phyloP scores from a whole-genome alignment of 2,797 vertebrate genomes.

The Lindbergichthys nudifrons region DNA sequence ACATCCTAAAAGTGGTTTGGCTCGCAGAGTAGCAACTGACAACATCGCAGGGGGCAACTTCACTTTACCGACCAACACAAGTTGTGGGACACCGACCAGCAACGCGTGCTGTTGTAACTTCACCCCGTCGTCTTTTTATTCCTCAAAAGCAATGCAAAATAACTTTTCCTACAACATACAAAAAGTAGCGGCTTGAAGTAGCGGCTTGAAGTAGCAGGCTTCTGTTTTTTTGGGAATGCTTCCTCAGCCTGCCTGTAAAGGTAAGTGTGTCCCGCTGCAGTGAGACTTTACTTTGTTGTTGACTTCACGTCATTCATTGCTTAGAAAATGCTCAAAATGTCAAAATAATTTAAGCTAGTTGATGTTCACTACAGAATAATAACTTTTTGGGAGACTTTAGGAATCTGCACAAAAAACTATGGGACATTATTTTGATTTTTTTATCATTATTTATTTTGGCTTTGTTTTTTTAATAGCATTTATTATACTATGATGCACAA shows the following conservation, averaged over 20 bases:
- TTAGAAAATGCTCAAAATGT: background rate
- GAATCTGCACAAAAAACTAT: background rate
- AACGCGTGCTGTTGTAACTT: background rate
- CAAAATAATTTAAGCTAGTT: background rate
- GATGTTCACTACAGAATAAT: background rate
- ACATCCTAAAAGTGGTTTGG: constrained; percentile 71
- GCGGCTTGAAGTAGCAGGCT: constrained; percentile 48
- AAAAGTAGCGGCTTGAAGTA: constrained; percentile 30
- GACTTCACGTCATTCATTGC: background rate
- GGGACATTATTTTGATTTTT: background rate
- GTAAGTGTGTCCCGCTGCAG: constrained; percentile 59
- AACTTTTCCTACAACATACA: constrained; percentile 3
- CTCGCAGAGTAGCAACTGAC: constrained; percentile 51
- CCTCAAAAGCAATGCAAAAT: constrained; percentile 2
- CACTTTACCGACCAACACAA: constrained; percentile 5
- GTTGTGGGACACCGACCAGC: background rate
- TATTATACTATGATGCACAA: background rate
- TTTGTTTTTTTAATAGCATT: background rate
- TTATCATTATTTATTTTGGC: background rate
- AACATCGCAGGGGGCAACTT: constrained; percentile 76
- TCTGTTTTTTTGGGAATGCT: constrained; percentile 68
- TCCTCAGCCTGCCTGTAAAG: constrained; percentile 68
- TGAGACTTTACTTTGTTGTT: background rate
- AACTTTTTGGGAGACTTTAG: background rate
- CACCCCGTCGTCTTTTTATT: constrained; percentile 5